Evolutionary conservation across 2,888 invertebrate species (phyloP), one percentile per base, ranked within the genome.

Genomic region (Liopterus haemorrhoidalis): DNA sequence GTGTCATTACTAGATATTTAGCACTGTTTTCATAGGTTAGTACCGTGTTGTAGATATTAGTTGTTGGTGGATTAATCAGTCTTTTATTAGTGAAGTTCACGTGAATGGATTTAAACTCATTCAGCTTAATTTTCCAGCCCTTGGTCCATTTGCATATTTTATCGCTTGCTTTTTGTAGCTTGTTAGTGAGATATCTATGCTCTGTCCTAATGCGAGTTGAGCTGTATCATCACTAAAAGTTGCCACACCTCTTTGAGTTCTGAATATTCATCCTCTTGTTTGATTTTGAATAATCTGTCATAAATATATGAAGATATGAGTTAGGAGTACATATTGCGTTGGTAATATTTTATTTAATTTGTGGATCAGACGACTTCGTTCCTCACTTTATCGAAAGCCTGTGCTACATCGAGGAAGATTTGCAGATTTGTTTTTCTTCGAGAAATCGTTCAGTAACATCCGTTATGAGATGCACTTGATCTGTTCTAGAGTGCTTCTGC

Each of bases 371-470:
- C 6, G 4, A 15, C 31, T 14, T 31, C 31, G n/a, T 31, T 15
- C 36, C 36, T n/a, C 8, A 36, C 36, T 21, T 36, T 36, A 14
- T 36, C 36, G 14, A 36, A 36, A 12, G 36, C 36, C 24, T 36
- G 36, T n/a, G 36, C 36, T 21, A 36, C 21, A 14, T 36, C 36
- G 21, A 36, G 20, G 15, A 36, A 36, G 11, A 22, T 22, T 8
- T 6, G 5, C 21, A 22, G 20, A 22, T n/a, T 21, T 21, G 21
- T 36, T 36, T 36, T 5, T 21, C n/a, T 22, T 36, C 36, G 2
- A 36, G 4, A 8, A 18, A 6, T 31, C 21, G 19, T 12, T 33
- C 33, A 16, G 11, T 18, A 12, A 33, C 18, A 33, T 3, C 9
- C 2, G 18, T 33, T 16, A 33, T 33, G 4, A 19, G 4, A 16